phyloP scores from a whole-genome alignment of 2,113 vertebrate genomes.

The Neolamprologus kungweensis region DNA sequence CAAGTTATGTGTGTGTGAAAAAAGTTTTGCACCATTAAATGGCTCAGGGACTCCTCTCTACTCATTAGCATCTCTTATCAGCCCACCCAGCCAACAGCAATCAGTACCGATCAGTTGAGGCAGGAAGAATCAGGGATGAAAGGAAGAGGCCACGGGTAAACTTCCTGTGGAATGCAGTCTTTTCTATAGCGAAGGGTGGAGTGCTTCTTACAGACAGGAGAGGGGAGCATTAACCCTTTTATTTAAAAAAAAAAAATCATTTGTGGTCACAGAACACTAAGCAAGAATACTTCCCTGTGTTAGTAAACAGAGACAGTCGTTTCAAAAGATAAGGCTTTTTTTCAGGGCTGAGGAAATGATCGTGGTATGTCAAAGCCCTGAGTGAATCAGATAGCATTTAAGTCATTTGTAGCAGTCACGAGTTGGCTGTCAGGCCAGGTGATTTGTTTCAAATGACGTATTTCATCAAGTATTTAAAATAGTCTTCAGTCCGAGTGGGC shows the following conservation, averaged over 20 bases:
- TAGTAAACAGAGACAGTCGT: conserved; percentile 24
- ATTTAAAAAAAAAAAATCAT: background rate
- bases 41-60: conserved; percentile 24
- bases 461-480: background rate
- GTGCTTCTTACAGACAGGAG: conserved; percentile 32
- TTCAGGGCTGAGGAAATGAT: conserved; percentile 19
- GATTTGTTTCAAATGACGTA: background rate
- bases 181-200: conserved; percentile 46
- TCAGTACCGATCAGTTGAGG: conserved; percentile 54
- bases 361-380: background rate
- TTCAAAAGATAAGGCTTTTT: conserved; percentile 13
- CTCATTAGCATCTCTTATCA: conserved; percentile 56
- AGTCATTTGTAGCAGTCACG: background rate
- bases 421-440: background rate
- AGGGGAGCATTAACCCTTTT: conserved; percentile 30
- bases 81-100: conserved; percentile 51
- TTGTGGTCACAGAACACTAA: conserved; percentile 10
- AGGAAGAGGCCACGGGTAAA: conserved; percentile 60
- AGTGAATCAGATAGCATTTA: background rate
- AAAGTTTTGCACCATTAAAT: background rate
- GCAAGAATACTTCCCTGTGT: conserved; percentile 18
- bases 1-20: background rate
- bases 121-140: conserved; percentile 57
- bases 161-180: conserved; percentile 66
- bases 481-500: background rate